Evolutionary conservation across 1,140 invertebrate species (phyloP).

Genomic region (Limonius californicus): DNA sequence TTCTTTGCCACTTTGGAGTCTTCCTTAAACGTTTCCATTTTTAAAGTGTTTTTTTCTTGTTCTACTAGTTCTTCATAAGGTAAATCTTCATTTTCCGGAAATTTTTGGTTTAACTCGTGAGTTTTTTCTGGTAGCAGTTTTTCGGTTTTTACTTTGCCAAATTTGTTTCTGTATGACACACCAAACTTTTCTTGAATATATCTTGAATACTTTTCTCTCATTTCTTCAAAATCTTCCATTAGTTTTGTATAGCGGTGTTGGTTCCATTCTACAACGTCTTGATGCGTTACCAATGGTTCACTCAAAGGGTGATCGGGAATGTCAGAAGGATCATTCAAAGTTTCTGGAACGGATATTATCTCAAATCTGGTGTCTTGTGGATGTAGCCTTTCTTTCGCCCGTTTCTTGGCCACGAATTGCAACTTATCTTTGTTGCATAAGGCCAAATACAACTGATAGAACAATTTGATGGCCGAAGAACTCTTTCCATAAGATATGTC

Average conservation of each 20-base stretch:
- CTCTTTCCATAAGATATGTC: conserved; percentile 47
- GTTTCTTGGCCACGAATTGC: conserved; percentile 14
- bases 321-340: conserved; percentile 39
- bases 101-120: neutral
- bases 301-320: conserved; percentile 36
- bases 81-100: neutral
- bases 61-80: conserved; percentile 29
- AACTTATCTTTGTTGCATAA: conserved; percentile 53
- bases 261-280: conserved; percentile 54
- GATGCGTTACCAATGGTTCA: conserved; percentile 47
- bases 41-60: conserved; percentile 21
- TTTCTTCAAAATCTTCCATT: conserved; percentile 28
- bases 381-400: conserved; percentile 19
- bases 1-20: conserved; percentile 25
- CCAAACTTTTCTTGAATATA: conserved; percentile 24
- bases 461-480: conserved; percentile 49
- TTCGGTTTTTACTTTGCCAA: neutral
- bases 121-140: neutral
- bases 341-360: conserved; percentile 22
- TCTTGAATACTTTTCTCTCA: conserved; percentile 31
- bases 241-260: conserved; percentile 47
- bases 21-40: conserved; percentile 21
- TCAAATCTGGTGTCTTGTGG: conserved; percentile 15
- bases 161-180: neutral
- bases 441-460: conserved; percentile 57